Percentiles rank a stretch among this genome's conserved stretches.
Conservation (phyloP, 2,888 invertebrate genomes). For the Cephalotes varians region DNA sequence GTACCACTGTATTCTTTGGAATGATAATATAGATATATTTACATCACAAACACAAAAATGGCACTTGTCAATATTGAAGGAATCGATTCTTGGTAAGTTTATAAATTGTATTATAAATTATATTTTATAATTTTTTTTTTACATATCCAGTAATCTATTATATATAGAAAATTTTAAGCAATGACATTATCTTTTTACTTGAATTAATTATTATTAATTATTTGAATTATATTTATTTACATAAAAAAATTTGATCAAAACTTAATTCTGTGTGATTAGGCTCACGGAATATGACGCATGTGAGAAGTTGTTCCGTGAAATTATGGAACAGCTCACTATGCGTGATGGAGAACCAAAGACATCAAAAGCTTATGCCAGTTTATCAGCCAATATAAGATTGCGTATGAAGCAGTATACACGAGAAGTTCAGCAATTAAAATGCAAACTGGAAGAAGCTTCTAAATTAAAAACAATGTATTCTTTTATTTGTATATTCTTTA, state of each 20-base stretch:
- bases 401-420: constrained; percentile 88
- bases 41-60: constrained; percentile 73
- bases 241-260: constrained; percentile 33
- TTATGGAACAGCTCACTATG: constrained; percentile 88
- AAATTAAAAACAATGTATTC: constrained; percentile 86
- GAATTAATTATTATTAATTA: not conserved
- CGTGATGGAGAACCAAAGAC: constrained; percentile 87
- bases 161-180: not conserved
- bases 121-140: not conserved
- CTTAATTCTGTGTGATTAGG: constrained; percentile 84
- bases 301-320: constrained; percentile 88
- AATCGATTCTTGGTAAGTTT: constrained; percentile 82
- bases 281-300: constrained; percentile 89
- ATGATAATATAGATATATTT: constrained; percentile 13
- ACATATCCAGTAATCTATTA: not conserved
- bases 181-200: not conserved
- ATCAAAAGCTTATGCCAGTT: constrained; percentile 87
- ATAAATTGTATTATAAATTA: constrained; percentile 1
- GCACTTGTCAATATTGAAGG: constrained; percentile 83
- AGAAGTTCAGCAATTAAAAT: constrained; percentile 88
- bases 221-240: constrained; percentile 15
- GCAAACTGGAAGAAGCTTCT: constrained; percentile 87
- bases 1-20: not conserved
- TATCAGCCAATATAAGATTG: constrained; percentile 88
- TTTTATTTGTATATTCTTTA: constrained; percentile 59